A percentile compares a stretch with the other conserved stretches of the same genome.
phyloP scores from a whole-genome alignment of 2,888 invertebrate genomes.

The Nezara viridula region DNA sequence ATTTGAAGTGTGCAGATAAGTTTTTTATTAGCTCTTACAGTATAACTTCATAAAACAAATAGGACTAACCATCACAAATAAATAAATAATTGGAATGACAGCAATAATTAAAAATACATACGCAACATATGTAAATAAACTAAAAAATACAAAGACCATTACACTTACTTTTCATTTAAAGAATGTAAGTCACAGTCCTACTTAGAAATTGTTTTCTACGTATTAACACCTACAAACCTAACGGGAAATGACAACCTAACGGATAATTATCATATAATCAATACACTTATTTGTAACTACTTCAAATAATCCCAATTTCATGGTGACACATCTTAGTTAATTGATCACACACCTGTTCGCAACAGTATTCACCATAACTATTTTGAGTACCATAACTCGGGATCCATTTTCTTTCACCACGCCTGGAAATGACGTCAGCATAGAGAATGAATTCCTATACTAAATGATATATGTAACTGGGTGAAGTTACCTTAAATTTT shows the following conservation, averaged over 20 bases:
- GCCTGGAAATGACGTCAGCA: slow-evolving; percentile 71
- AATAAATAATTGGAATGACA: not conserved
- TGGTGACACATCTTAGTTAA: slow-evolving; percentile 3
- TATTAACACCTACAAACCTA: slow-evolving; percentile 38
- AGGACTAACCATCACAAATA: slow-evolving; percentile 49
- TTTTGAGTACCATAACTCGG: slow-evolving; percentile 62
- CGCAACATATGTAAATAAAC: not conserved
- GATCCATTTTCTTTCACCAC: slow-evolving; percentile 68
- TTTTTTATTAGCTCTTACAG: not conserved
- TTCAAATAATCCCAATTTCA: slow-evolving; percentile 16
- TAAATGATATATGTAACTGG: not conserved
- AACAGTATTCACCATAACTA: slow-evolving; percentile 57
- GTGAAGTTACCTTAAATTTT: not conserved
- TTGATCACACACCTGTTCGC: slow-evolving; percentile 57
- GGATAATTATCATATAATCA: not conserved
- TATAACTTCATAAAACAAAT: not conserved
- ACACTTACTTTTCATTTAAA: slow-evolving; percentile 67
- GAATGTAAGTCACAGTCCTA: slow-evolving; percentile 62
- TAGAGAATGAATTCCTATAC: slow-evolving; percentile 51
- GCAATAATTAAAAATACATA: not conserved
- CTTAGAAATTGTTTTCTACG: slow-evolving; percentile 55
- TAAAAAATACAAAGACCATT: not conserved
- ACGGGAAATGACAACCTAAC: not conserved
- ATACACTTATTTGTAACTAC: not conserved
- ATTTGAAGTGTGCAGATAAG: not conserved